Base-by-base conservation (phyloP, 2,888 invertebrate genomes). In the Therioaphis trifolii region DNA sequence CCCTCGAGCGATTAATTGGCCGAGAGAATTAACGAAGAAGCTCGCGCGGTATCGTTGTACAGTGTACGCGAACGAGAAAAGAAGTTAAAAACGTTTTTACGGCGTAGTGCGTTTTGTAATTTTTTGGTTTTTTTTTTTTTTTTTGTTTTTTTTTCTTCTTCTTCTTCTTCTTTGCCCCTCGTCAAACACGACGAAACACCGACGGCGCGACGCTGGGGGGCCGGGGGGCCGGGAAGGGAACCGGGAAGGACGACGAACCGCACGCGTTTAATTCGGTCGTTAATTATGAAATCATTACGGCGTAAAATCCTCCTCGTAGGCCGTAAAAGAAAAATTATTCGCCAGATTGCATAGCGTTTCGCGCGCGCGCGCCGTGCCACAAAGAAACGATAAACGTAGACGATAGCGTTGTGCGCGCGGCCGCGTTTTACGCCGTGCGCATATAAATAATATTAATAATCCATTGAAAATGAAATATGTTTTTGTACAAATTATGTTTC, bases 281-380 rank as follows among this genome's bases (percentile, higher is more conserved):
- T 78, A 78, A 78, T 78, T 77, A 77, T 52, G 77, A 77, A 77
- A 77, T 66, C 68, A 78, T 68, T 78, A 52, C 27, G 27, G 68
- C 52, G 52, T 78, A 78, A 78, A 78, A 78, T 68, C 63, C 35
- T 29, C 61, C 68, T 29, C 18, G 68, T 24, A 35, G 21, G 46
- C 55, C 61, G 43, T 61, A 24, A 75, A 63, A 77, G 14, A 5
- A 35, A 78, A 78, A 76, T 78, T 68, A 40, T 21, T 52, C 52
- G 35, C 77, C 66, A 77, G 78, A 78, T 68, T 78, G 68, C 18
- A 35, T 78, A 52, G 40, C 18, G n/a, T n/a, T n/a, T n/a, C 35
- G 35, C 35, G 7, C 35, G 35, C 35, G n/a, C 29, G 11, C n/a
- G 40, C 35, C 18, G 14, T 21, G 21, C 27, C 14, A 40, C 3